These are phyloP conservation scores for Macaria notata DNA, from an alignment of 2,888 invertebrate species.

Conservation along the genomic window DNA sequence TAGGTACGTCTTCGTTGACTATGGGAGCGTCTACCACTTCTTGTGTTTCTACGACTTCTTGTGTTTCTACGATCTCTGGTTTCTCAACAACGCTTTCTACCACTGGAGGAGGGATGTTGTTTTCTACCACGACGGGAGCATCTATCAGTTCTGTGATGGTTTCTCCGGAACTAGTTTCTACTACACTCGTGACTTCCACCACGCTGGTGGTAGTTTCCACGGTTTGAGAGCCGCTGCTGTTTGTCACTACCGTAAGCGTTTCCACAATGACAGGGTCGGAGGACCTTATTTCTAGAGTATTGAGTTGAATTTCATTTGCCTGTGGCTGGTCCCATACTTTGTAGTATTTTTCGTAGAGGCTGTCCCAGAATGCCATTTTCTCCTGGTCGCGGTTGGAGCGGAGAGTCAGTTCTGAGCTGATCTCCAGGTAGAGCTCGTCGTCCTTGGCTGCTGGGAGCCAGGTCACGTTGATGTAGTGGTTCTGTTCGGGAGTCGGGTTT, in stretches of 20 bases:
- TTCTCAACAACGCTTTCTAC: conserved; percentile 8
- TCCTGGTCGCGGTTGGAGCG: conserved; percentile 59
- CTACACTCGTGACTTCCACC: conserved; percentile 15
- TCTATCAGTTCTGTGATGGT: conserved; percentile 3
- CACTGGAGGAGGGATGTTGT: conserved; percentile 2
- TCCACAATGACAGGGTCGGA: conserved; percentile 38
- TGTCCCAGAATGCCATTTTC: conserved; percentile 73
- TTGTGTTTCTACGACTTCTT: conserved; percentile 16
- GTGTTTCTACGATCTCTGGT: conserved; percentile 9
- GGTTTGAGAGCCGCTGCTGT: conserved; percentile 20
- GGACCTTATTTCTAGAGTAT: conserved; percentile 34
- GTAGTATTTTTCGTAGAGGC: conserved; percentile 63
- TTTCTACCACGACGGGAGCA: conserved; percentile 9
- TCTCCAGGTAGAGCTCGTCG: conserved; percentile 58
- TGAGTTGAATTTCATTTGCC: conserved; percentile 21
- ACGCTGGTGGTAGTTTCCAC: conserved; percentile 19
- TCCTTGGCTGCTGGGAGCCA: conserved; percentile 71
- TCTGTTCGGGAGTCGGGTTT: conserved; percentile 73
- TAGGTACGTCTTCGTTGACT: conserved; percentile 15
- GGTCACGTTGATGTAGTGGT: conserved; percentile 62
- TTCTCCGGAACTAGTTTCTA: conserved; percentile 5
- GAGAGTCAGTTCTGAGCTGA: conserved; percentile 59
- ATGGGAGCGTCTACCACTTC: conserved; percentile 21
- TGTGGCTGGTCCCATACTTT: conserved; percentile 65
- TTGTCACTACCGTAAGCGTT: conserved; percentile 22